Evolutionary conservation across 1,140 invertebrate genomes (phyloP).

Genomic region (Drosophila dunni): DNA sequence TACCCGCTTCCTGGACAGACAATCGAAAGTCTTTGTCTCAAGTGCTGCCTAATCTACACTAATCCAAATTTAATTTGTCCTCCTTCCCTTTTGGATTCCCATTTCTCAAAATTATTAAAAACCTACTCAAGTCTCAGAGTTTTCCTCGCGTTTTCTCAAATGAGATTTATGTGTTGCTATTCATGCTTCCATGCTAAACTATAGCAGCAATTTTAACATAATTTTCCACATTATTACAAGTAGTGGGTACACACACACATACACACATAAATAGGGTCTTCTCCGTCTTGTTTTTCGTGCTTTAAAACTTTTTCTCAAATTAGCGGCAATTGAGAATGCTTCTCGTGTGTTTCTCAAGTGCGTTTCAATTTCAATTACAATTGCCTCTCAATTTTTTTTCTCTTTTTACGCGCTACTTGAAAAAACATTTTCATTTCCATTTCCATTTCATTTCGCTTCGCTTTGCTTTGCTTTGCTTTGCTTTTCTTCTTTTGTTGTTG

Average conservation of each 20-base stretch:
- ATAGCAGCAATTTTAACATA: constrained; percentile 4
- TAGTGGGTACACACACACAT: no score
- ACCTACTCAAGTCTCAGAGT: no score
- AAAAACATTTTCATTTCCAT: constrained; percentile 58
- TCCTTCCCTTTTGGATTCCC: no score
- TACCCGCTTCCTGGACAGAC: no score
- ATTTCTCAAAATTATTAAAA: no score
- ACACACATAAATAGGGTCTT: not conserved
- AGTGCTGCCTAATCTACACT: no score
- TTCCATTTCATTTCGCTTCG: constrained; percentile 29
- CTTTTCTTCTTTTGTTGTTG: constrained; percentile 29
- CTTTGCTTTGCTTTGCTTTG: constrained; percentile 35
- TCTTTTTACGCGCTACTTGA: constrained; percentile 17
- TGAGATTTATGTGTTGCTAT: not conserved
- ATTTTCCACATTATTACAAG: constrained; percentile 14
- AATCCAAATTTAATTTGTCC: no score
- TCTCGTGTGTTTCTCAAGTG: constrained; percentile 42
- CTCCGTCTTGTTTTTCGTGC: constrained; percentile 7
- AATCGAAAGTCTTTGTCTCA: no score
- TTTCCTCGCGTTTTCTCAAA: no score
- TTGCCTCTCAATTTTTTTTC: constrained; percentile 64
- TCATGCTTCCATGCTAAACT: constrained; percentile 6
- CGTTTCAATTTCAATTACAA: constrained; percentile 72
- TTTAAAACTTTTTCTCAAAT: constrained; percentile 37
- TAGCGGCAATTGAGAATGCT: constrained; percentile 44